Base-by-base conservation (phyloP, 2,797 vertebrate genomes). In the Neosilurus mollespiculum region DNA sequence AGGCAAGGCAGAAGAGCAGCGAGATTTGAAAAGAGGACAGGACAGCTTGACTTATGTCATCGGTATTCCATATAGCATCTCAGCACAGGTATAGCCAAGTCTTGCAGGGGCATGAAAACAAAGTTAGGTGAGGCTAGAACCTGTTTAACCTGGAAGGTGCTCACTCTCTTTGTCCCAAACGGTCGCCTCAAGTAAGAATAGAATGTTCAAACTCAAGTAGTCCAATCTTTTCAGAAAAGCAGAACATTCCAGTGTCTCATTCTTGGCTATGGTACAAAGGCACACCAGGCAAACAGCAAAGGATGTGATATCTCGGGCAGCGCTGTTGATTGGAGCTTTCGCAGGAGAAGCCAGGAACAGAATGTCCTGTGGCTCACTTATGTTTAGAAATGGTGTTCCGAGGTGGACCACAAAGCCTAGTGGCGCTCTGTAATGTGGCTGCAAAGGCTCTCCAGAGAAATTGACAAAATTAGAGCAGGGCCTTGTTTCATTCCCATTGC, bases 341-440 rank as follows among this genome's bases (percentile, higher is more conserved):
- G 67, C 78, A 86, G 86, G 67, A 81, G 56, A 79, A 83, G 78
- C 12, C 69, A 64, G 83, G 91, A 91, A 93, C 91, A 92, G 90
- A 91, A 91, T 84, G 89, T 93, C 85, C 90, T 87, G 78, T 67
- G 88, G 78, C 79, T 84, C 81, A 59, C n/a, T 20, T 62, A 15
- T 84, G 81, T 86, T 84, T 84, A 66, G 78, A 86, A 72, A 88
- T 73, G 83, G 53, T 80, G 73, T 66, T 81, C 70, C 51, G 66
- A 71, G 30, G 22, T 49, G 34, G 34, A 75, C 83, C 81, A 6
- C 81, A 14, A 49, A 73, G 59, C 66, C 78, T 59, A 56, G 49
- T 81, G 78, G 78, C 58, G 54, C 67, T 61, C 70, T 88, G 69
- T 81, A 66, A 85, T 81, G 87, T 88, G 83, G 85, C 72, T 15